A percentile compares a stretch with the other conserved stretches of the same genome.
Evolutionary conservation across 2,797 vertebrate genomes (phyloP).

Genomic region (Bradypus variegatus): DNA sequence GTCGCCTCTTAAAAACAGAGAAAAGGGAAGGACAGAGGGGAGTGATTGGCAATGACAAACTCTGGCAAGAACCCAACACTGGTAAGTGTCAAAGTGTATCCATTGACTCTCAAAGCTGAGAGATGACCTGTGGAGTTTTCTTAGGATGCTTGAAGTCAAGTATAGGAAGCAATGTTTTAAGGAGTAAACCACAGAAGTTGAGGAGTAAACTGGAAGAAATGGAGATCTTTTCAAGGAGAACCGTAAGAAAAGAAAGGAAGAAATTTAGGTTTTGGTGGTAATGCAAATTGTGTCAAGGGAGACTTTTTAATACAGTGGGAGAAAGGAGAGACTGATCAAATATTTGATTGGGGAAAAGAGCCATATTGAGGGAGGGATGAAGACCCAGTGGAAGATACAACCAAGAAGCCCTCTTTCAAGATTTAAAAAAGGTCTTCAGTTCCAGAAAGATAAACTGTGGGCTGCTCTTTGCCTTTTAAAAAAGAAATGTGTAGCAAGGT

Average conservation of each 20-base stretch:
- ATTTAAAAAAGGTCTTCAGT: neutral
- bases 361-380: neutral
- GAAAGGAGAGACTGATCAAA: neutral
- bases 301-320: neutral
- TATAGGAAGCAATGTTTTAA: neutral
- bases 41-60: neutral
- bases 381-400: neutral
- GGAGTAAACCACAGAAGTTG: neutral
- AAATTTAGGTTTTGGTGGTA: neutral
- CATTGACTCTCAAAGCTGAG: neutral
- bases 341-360: neutral
- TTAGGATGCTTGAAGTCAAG: neutral
- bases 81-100: neutral
- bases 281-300: neutral
- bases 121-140: neutral
- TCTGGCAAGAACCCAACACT: neutral
- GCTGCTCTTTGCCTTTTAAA: neutral
- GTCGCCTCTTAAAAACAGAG: neutral
- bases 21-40: neutral
- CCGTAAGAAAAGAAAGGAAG: neutral
- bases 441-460: neutral
- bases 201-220: neutral
- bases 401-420: neutral
- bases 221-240: neutral
- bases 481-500: neutral